Evolutionary conservation across 2,113 vertebrate genomes (phyloP).

Genomic region (Oryzias melastigma): DNA sequence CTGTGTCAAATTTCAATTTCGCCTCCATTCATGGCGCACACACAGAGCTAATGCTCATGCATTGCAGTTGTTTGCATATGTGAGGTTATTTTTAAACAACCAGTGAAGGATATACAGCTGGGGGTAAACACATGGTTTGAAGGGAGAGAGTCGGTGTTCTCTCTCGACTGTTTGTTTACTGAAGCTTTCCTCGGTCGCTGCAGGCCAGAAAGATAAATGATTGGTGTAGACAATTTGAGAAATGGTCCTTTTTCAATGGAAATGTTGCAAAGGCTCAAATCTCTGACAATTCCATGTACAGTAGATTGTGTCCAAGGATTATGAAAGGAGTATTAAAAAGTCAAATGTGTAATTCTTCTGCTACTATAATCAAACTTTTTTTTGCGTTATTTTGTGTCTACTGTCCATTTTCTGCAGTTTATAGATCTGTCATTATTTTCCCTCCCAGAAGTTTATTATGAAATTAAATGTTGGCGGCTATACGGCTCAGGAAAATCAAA

Average conservation of each 20-base stretch:
- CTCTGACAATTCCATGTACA: too few relatives aligned
- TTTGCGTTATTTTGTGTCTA: not conserved
- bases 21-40: conserved; percentile 6
- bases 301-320: too few relatives aligned
- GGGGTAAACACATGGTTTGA: conserved; percentile 63
- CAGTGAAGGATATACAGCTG: conserved; percentile 66
- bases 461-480: too few relatives aligned
- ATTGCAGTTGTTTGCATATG: conserved; percentile 65
- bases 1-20: conserved; percentile 26
- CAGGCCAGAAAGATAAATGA: conserved; percentile 51
- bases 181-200: conserved; percentile 41
- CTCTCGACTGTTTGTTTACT: conserved; percentile 65
- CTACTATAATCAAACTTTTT: conserved; percentile 4
- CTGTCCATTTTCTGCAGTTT: not conserved
- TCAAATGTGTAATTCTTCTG: not conserved
- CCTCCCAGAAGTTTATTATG: too few relatives aligned
- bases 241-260: conserved; percentile 51
- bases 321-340: too few relatives aligned
- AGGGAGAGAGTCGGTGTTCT: conserved; percentile 64
- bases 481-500: conserved; percentile 10
- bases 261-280: conserved; percentile 5
- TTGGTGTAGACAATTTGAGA: conserved; percentile 51
- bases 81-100: conserved; percentile 66
- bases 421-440: not conserved
- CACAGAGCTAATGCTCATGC: conserved; percentile 35